phyloP scores from a whole-genome alignment of 2,888 invertebrate genomes.

The Trimorus sp. region DNA sequence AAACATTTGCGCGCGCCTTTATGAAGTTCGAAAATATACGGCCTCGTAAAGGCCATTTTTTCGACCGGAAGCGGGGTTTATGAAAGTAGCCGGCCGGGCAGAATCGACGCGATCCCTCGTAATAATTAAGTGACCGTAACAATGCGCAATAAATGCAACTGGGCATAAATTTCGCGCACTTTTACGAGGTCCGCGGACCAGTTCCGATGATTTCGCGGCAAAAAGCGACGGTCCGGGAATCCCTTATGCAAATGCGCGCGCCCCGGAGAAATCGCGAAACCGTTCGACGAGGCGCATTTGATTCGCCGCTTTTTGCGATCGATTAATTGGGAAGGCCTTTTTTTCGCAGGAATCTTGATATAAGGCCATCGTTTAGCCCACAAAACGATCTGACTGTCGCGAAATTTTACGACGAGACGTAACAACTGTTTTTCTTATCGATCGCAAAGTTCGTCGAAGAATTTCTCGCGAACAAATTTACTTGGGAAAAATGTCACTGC shows the following conservation, averaged over 20 bases:
- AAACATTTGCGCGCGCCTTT: conserved; percentile 36
- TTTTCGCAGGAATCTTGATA: background rate
- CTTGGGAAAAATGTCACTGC: too few relatives aligned
- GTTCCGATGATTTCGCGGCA: conserved; percentile 39
- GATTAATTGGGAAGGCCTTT: conserved; percentile 26
- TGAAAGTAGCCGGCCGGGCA: conserved; percentile 53
- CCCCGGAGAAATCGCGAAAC: background rate
- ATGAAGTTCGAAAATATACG: conserved; percentile 58
- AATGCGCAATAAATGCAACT: conserved; percentile 61
- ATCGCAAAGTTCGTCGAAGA: too few relatives aligned
- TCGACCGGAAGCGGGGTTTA: conserved; percentile 49
- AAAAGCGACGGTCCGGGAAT: conserved; percentile 24
- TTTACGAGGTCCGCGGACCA: conserved; percentile 48
- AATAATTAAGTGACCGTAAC: conserved; percentile 68
- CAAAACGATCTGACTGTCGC: too few relatives aligned
- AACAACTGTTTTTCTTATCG: too few relatives aligned
- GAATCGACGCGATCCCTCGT: conserved; percentile 53
- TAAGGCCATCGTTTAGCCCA: too few relatives aligned
- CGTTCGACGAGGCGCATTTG: conserved; percentile 6
- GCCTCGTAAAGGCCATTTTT: conserved; percentile 50
- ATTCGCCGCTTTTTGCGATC: conserved; percentile 12
- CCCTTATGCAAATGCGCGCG: conserved; percentile 33
- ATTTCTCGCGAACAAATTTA: too few relatives aligned
- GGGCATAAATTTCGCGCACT: conserved; percentile 56
- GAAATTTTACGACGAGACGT: too few relatives aligned